Evolutionary conservation across 2,113 vertebrate species (phyloP), one percentile per base, ranked within the genome.

Genomic region (Scartelaos histophorus): DNA sequence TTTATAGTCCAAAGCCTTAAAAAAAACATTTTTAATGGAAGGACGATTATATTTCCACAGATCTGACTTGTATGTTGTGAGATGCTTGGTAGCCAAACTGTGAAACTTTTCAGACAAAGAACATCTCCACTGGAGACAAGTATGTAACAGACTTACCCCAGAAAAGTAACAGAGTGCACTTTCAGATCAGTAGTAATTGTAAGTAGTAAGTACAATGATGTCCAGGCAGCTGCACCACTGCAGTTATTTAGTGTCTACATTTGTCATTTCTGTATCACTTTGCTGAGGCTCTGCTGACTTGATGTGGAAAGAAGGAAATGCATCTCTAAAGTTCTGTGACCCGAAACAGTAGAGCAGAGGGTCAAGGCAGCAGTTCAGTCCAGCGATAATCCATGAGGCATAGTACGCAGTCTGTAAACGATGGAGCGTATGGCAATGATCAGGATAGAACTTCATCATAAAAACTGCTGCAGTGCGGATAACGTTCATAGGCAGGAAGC

Each of bases 401-500:
- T 81, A 83, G 34, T 85, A 85, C 0, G 66, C 70, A 0, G 68
- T 74, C 68, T 87, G 75, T 0, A 68, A 7, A 16, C 66, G 43
- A 21, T 5, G 15, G 2, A 82, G 70, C 49, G 19, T 1, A 0
- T 0, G 2, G 54, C 85, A 85, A 2, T 34, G 3, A 0, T 1
- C 0, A 0, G 75, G 85, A 66, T 68, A 83, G 51, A 66, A 79
- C 45, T 85, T 87, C 7, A 75, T 87, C 4, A 92, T 0, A 1
- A 84, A 25, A 1, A 93, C 69, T 0, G 0, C 91, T 0, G 84
- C 0, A 0, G 90, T 92, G 21, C 92, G 85, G 7, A 82, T 68
- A 25, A 93, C 58, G 11, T 92, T 91, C 5, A 94, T 70, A 0
- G 93, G 93, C 15, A 86, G 85, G 73, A 93, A 94, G 66, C 93